phyloP scores from a whole-genome alignment of 2,888 invertebrate genomes.

The Norana najaformis region DNA sequence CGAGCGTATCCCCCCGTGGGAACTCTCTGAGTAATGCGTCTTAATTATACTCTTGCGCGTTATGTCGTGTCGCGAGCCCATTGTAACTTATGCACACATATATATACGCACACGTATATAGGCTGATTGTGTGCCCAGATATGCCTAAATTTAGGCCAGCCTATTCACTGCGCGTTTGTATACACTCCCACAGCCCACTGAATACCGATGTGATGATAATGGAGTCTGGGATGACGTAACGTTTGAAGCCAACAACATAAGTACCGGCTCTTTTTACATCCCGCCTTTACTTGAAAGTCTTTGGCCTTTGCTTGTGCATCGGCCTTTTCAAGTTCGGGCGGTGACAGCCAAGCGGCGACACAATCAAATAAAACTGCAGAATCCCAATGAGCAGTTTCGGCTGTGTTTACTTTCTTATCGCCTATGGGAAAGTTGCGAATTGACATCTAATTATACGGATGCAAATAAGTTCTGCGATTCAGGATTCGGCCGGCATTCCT shows the following conservation, averaged over 20 bases:
- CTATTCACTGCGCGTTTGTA: too few species aligned
- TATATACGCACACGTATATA: too few species aligned
- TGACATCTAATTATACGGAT: background rate
- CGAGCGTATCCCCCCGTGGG: background rate
- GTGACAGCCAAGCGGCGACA: background rate
- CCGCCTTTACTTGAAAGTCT: too few species aligned
- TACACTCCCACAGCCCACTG: background rate
- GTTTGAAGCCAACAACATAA: background rate
- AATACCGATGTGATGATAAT: background rate
- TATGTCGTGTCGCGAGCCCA: background rate
- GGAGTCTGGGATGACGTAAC: background rate
- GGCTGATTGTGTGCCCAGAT: background rate
- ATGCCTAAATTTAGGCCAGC: background rate
- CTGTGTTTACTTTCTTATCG: slow-evolving; percentile 4
- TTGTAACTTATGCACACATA: too few species aligned
- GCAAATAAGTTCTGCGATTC: background rate
- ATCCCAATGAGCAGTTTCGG: background rate
- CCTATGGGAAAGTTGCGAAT: background rate
- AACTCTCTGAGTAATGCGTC: background rate
- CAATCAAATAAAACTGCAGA: background rate
- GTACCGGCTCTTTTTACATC: too few species aligned
- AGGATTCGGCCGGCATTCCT: background rate
- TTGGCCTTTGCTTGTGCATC: too few species aligned
- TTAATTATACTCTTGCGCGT: background rate
- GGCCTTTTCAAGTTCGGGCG: too few species aligned